Base-by-base conservation (phyloP, 2,797 vertebrate species). In the Botia almorhae region DNA sequence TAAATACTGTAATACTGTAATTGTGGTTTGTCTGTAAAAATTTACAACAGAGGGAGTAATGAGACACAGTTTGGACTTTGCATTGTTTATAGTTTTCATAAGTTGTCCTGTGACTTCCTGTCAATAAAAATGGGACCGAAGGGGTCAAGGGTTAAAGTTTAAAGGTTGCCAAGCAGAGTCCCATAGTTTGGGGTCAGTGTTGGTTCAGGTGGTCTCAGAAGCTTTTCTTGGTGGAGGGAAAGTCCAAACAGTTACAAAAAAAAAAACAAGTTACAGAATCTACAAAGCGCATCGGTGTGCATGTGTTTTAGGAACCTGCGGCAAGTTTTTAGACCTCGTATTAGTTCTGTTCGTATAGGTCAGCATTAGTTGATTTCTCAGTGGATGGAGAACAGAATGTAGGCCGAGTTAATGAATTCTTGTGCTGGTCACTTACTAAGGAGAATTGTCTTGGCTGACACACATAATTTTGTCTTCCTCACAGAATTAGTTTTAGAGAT, bases 101-200 rank as follows among this genome's bases (percentile, higher is more conserved):
- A 85, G 85, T 84, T 85, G 87, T 88, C 86, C 88, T 84, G 79
- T 88, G 67, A 86, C 88, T 89, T 89, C 83, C 33, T 71, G 80
- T 90, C 87, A 89, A 91, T 91, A 90, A 88, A 89, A 87, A 83
- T 67, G 82, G 85, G 67, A 14, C 82, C 14, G 64, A 17, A 69
- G 85, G 88, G 87, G 87, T 84, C 84, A 86, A 81, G 77, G 88
- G 85, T 87, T 77, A 82, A 87, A 86, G 89, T 91, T 89, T 87
- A 85, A 81, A 73, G 13, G 89, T 90, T 87, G 84, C 81, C 71
- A 83, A 80, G 78, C 74, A 72, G 76, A 75, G 69, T 85, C n/a
- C 1, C 81, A 86, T 78, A 75, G 88, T 87, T 86, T 83, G 90
- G 63, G 60, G 82, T 61, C 73, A 56, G 36, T 88, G 82, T 89